A percentile compares a stretch with the other conserved stretches of the same genome.
phyloP scores from a whole-genome alignment of 1,140 invertebrate genomes.

The Heliconius hermathena region DNA sequence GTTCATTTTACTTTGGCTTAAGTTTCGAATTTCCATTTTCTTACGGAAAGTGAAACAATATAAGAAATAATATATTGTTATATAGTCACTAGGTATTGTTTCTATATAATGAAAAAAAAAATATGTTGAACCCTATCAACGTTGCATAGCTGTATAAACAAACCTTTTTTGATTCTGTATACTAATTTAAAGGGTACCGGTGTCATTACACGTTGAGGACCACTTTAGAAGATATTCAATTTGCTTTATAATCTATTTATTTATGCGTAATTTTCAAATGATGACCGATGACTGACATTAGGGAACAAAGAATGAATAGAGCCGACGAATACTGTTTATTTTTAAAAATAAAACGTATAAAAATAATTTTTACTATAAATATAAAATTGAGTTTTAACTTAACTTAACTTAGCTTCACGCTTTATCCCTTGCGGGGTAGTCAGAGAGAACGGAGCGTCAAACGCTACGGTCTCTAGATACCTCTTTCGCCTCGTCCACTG shows the following conservation, averaged over 20 bases:
- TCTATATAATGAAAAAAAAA: not conserved
- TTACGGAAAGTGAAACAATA: no score
- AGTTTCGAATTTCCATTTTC: no score
- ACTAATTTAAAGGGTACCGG: constrained; percentile 61
- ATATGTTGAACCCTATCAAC: not conserved
- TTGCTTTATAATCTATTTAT: constrained; percentile 80
- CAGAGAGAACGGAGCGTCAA: no score
- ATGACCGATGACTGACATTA: constrained; percentile 59
- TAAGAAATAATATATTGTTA: no score
- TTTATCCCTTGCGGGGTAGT: no score
- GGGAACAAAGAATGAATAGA: constrained; percentile 50
- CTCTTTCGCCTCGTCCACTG: no score
- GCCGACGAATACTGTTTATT: constrained; percentile 23
- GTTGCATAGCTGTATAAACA: constrained; percentile 35
- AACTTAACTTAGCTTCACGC: no score
- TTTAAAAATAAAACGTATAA: not conserved
- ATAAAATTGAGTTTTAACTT: not conserved
- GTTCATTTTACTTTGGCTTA: no score
- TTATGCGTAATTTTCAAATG: constrained; percentile 73
- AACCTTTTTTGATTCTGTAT: constrained; percentile 37
- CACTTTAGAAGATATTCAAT: constrained; percentile 73
- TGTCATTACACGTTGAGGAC: constrained; percentile 62
- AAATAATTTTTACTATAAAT: not conserved
- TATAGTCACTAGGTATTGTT: no score
- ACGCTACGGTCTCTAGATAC: no score